These are phyloP conservation scores for Arge pagana DNA, from an alignment of 2,888 invertebrate species.

Conservation along the genomic window DNA sequence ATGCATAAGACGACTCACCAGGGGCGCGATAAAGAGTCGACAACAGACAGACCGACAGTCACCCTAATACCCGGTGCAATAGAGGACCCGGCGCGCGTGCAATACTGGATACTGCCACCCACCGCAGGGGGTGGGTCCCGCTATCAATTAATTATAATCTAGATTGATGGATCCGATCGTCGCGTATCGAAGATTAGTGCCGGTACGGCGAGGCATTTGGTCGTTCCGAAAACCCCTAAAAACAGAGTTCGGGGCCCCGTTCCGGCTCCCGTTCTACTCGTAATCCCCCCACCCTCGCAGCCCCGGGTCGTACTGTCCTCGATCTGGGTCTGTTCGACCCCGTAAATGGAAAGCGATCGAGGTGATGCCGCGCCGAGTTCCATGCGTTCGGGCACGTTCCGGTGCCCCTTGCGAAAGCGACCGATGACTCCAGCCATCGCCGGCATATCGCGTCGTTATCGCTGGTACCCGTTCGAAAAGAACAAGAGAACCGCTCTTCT, in stretches of 20 bases:
- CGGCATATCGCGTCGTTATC: too few relatives aligned
- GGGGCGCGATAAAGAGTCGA: slow-evolving; percentile 60
- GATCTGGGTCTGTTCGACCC: too few relatives aligned
- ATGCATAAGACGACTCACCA: slow-evolving; percentile 60
- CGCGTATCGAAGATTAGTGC: slow-evolving; percentile 55
- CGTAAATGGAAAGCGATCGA: too few relatives aligned
- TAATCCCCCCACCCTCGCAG: neutral
- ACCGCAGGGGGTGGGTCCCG: slow-evolving; percentile 47
- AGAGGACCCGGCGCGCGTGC: slow-evolving; percentile 37
- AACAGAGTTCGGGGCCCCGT: too few relatives aligned
- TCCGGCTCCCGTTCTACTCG: too few relatives aligned
- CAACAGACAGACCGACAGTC: slow-evolving; percentile 59
- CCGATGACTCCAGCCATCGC: too few relatives aligned
- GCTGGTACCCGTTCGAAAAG: too few relatives aligned
- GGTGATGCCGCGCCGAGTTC: too few relatives aligned
- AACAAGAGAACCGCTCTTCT: too few relatives aligned
- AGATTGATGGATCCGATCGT: slow-evolving; percentile 57
- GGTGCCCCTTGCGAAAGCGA: too few relatives aligned
- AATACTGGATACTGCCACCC: slow-evolving; percentile 40
- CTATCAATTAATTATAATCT: slow-evolving; percentile 60
- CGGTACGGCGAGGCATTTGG: slow-evolving; percentile 43
- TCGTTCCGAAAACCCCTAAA: slow-evolving; percentile 17
- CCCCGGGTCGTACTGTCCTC: too few relatives aligned
- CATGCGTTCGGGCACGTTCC: too few relatives aligned
- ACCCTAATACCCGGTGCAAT: slow-evolving; percentile 57